Evolutionary conservation across 2,888 invertebrate species (phyloP).

Genomic region (Epsilonema sp.): DNA sequence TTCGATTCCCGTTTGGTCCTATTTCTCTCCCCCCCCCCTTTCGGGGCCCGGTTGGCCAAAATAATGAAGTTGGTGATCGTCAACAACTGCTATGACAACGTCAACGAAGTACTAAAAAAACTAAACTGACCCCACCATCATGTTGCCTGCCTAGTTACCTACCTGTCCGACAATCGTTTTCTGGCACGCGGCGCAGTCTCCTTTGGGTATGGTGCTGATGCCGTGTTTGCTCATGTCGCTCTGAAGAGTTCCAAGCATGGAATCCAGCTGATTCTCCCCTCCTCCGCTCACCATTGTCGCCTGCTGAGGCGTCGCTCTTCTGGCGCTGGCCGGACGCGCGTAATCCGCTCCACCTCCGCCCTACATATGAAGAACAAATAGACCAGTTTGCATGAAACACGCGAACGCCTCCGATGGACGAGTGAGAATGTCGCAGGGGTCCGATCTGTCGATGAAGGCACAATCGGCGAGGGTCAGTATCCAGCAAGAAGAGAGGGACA

Average conservation of each 20-base stretch:
- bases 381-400: too few relatives aligned
- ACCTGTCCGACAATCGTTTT: slow-evolving; percentile 95
- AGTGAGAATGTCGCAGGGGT: not conserved
- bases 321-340: not conserved
- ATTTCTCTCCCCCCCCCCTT: too few relatives aligned
- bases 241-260: slow-evolving; percentile 70
- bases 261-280: slow-evolving; percentile 50
- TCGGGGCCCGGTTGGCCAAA: too few relatives aligned
- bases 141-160: too few relatives aligned
- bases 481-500: too few relatives aligned
- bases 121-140: too few relatives aligned
- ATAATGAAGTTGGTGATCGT: not conserved
- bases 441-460: too few relatives aligned
- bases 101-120: too few relatives aligned
- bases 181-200: slow-evolving; percentile 94
- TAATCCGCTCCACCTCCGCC: slow-evolving; percentile 5
- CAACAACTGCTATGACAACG: too few relatives aligned
- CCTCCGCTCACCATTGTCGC: slow-evolving; percentile 1
- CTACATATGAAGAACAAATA: slow-evolving; percentile 5
- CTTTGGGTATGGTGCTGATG: slow-evolving; percentile 92
- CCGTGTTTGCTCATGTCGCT: slow-evolving; percentile 97
- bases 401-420: too few relatives aligned
- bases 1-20: too few relatives aligned
- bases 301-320: not conserved
- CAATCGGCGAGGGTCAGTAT: too few relatives aligned